phyloP scores from a whole-genome alignment of 1,140 invertebrate genomes.

The Bombus impatiens region DNA sequence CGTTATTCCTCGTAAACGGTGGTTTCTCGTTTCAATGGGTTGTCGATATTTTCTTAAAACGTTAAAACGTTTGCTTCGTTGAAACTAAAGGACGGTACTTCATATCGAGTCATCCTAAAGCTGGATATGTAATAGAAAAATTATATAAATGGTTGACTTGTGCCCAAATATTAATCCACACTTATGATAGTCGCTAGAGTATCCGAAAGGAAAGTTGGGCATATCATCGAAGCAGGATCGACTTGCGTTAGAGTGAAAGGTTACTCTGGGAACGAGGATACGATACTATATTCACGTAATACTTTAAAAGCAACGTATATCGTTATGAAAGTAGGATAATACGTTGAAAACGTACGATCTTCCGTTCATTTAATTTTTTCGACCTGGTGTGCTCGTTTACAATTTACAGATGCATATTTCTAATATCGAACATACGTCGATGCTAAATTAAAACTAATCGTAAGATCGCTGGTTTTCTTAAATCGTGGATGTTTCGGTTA shows the following conservation, averaged over 20 bases:
- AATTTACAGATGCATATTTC: neutral
- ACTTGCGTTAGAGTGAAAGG: neutral
- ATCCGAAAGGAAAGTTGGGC: neutral
- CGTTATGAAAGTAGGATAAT: conserved; percentile 30
- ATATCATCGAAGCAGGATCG: no score
- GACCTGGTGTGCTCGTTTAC: conserved; percentile 17
- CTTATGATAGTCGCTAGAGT: no score
- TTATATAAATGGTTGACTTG: neutral
- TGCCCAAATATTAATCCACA: neutral
- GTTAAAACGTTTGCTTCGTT: no score
- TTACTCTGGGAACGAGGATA: neutral
- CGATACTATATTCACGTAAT: neutral
- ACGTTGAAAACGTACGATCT: conserved; percentile 3
- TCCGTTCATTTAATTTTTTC: conserved; percentile 3
- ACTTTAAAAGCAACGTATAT: neutral
- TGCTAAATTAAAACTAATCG: no score
- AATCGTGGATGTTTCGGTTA: no score
- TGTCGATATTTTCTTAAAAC: no score
- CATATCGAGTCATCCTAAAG: no score
- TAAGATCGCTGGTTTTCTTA: no score
- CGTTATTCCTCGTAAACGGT: no score
- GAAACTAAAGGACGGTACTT: no score
- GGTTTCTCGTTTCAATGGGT: no score
- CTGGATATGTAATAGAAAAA: neutral
- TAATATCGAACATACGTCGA: neutral